A percentile compares a stretch with the other conserved stretches of the same genome.
Evolutionary conservation across 1,140 invertebrate species (phyloP).

Genomic region (Pararge aegeria): DNA sequence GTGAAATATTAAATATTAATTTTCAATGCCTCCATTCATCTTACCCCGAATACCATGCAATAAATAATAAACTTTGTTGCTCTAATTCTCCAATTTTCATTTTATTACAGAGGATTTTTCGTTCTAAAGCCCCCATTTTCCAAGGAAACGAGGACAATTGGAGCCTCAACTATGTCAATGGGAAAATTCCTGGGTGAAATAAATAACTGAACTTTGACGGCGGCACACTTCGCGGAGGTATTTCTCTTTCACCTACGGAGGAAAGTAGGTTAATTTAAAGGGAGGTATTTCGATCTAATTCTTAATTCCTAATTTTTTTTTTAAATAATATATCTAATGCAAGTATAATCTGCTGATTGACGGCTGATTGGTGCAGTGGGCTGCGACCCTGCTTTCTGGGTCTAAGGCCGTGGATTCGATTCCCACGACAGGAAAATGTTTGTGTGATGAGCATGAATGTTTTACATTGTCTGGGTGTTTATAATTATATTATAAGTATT

Average conservation of each 20-base stretch:
- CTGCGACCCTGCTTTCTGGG: too few relatives aligned
- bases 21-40: background rate
- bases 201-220: conserved; percentile 20
- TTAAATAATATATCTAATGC: too few relatives aligned
- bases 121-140: background rate
- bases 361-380: too few relatives aligned
- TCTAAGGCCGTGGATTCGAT: too few relatives aligned
- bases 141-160: conserved; percentile 1
- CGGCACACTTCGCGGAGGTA: background rate
- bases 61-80: conserved; percentile 1
- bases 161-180: conserved; percentile 23
- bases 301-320: background rate
- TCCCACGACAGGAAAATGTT: too few relatives aligned
- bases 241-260: conserved; percentile 1
- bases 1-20: background rate
- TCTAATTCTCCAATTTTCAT: background rate
- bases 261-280: background rate
- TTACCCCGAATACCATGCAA: background rate
- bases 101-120: conserved; percentile 2
- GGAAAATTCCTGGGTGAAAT: conserved; percentile 16
- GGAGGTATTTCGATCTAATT: background rate
- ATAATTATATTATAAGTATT: too few relatives aligned
- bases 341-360: too few relatives aligned
- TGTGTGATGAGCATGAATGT: too few relatives aligned
- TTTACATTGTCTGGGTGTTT: too few relatives aligned